phyloP scores from a whole-genome alignment of 1,140 invertebrate genomes.

The Apis laboriosa region DNA sequence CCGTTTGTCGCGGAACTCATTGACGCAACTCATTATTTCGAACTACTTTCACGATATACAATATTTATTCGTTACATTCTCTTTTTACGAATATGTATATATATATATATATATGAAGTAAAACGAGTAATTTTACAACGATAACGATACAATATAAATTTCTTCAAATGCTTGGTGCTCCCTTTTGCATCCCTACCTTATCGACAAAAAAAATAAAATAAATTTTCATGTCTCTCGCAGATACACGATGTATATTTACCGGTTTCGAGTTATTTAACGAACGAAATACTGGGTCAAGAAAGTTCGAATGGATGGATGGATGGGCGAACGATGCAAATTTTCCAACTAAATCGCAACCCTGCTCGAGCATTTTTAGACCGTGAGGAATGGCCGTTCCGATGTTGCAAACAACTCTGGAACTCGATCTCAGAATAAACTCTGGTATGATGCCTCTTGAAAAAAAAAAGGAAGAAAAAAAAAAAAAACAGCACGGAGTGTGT shows the following conservation, averaged over 20 bases:
- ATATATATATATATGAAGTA: too few species aligned
- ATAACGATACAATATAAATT: too few species aligned
- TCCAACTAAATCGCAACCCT: background rate
- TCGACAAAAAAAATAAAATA: too few species aligned
- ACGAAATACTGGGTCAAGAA: background rate
- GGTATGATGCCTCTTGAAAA: background rate
- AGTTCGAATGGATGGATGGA: background rate
- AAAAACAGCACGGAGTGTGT: too few species aligned
- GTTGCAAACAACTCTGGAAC: background rate
- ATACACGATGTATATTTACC: too few species aligned
- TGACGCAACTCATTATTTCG: conserved; percentile 50
- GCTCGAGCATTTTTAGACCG: background rate
- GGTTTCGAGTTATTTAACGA: too few species aligned
- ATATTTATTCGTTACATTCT: too few species aligned
- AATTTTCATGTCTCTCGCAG: too few species aligned
- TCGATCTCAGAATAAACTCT: conserved; percentile 2
- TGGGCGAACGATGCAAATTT: background rate
- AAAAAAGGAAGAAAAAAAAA: background rate
- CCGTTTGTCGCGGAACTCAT: conserved; percentile 1
- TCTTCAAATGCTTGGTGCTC: too few species aligned
- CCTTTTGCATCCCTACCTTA: too few species aligned
- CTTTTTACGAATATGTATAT: too few species aligned
- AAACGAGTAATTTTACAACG: too few species aligned
- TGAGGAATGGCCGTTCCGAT: background rate
- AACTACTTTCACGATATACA: conserved; percentile 15